phyloP scores from a whole-genome alignment of 2,113 vertebrate species.

The Argyrosomus japonicus region DNA sequence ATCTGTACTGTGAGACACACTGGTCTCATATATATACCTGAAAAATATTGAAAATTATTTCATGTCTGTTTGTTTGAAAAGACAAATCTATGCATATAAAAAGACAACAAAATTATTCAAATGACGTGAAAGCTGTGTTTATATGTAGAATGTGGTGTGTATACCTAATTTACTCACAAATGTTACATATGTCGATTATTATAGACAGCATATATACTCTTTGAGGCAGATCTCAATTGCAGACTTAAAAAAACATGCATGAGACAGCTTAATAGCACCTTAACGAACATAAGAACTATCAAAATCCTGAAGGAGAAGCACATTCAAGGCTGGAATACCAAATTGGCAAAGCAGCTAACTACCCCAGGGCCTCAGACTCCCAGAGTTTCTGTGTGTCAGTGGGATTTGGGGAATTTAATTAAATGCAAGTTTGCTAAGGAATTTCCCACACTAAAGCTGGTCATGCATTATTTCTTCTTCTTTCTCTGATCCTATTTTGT shows the following conservation, averaged over 20 bases:
- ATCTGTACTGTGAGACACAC: constrained; percentile 62
- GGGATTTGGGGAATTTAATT: not conserved
- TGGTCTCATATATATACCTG: constrained; percentile 86
- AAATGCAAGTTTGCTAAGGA: not conserved
- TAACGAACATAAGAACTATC: not conserved
- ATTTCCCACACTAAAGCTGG: not conserved
- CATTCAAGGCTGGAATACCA: not conserved
- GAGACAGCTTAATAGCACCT: not conserved
- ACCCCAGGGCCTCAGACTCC: not conserved
- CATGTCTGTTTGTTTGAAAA: not conserved
- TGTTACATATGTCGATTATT: not conserved
- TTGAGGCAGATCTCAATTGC: not conserved
- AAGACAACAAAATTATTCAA: too few species aligned
- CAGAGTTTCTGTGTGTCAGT: not conserved
- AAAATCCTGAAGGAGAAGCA: not conserved
- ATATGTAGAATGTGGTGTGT: not conserved
- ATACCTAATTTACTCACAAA: not conserved
- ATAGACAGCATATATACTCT: not conserved
- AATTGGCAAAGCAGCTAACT: not conserved
- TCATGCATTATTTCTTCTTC: not conserved
- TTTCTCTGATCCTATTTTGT: not conserved
- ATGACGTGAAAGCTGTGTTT: too few species aligned
- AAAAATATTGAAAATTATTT: constrained; percentile 19
- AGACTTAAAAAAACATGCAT: not conserved
- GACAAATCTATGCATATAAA: not conserved